Evolutionary conservation across 2,113 vertebrate genomes (phyloP), one percentile per base, ranked within the genome.

Genomic region (Protomyctophum bolini): DNA sequence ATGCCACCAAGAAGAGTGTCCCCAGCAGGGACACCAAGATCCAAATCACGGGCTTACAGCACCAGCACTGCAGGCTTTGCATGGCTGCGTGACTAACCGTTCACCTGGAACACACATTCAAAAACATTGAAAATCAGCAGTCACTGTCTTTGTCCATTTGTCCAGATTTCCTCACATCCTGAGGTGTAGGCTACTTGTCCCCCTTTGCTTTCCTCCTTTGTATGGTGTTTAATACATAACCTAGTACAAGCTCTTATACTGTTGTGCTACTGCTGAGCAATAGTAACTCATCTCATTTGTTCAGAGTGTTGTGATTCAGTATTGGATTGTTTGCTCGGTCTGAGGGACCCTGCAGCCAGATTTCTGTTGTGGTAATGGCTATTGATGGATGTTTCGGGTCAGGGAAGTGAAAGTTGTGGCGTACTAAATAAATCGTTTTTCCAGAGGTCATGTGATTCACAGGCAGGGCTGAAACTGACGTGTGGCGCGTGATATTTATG

Each of bases 21-120:
- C 77, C 88, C 68, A 92, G 74, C 60, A 94, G 83, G 41, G 76
- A 77, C 33, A 86, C 48, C 68, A 90, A 83, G 48, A 93, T 82
- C 84, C 92, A 93, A 61, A 83, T 55, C 8, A 79, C 88, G 2
- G 83, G 75, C 67, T 75, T 92, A 89, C 91, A 91, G 72, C 86
- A 80, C 81, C 87, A 78, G 66, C 81, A 84, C 79, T 89, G 91
- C n/a, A n/a, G n/a, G 50, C 70, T 80, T 83, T 80, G 80, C 93
- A 94, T 93, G 88, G 87, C 83, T 84, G 82, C 76, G 77, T 77
- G 79, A 81, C 81, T 72, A 68, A 77, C 79, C 79, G 81, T 86
- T 79, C 56, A 63, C 68, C 85, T 79, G 73, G n/a, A 83, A 88
- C 72, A 81, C 76, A 88, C 59, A 85, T 58, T 71, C 48, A 56